Conservation (phyloP, 2,113 vertebrate genomes). For the Cyprinodon variegatus region DNA sequence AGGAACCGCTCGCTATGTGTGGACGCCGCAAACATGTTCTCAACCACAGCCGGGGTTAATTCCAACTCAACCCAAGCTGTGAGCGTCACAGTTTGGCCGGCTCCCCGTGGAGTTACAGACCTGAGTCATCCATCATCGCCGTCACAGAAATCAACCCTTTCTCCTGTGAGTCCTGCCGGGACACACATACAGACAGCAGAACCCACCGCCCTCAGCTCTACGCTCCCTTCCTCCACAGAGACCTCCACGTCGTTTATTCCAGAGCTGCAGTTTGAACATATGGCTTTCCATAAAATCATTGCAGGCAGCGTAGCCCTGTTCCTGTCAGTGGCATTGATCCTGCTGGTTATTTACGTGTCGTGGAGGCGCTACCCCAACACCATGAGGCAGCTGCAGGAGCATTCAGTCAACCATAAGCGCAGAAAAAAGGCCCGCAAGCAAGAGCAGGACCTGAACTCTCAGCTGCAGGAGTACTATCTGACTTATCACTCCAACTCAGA, state of each 20-base stretch:
- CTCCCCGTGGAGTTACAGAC: slow-evolving; percentile 67
- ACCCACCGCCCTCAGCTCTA: slow-evolving; percentile 33
- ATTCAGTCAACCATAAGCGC: slow-evolving; percentile 91
- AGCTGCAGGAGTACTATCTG: slow-evolving; percentile 98
- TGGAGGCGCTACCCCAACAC: slow-evolving; percentile 96
- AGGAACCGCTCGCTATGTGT: slow-evolving; percentile 87
- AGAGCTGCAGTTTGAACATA: slow-evolving; percentile 91
- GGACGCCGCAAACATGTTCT: slow-evolving; percentile 54
- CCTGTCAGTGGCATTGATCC: slow-evolving; percentile 93
- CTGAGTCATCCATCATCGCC: slow-evolving; percentile 74
- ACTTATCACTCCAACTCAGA: slow-evolving; percentile 97
- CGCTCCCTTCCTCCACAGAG: slow-evolving; percentile 36
- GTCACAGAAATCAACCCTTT: slow-evolving; percentile 76
- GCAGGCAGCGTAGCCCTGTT: slow-evolving; percentile 96
- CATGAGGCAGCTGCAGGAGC: slow-evolving; percentile 95
- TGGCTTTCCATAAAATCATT: slow-evolving; percentile 97
- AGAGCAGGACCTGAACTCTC: slow-evolving; percentile 92
- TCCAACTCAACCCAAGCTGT: slow-evolving; percentile 50
- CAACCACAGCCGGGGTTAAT: slow-evolving; percentile 38
- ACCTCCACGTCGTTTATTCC: slow-evolving; percentile 73
- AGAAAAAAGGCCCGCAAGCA: slow-evolving; percentile 91
- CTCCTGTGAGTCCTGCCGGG: slow-evolving; percentile 71
- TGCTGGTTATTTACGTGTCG: slow-evolving; percentile 95
- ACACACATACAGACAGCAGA: slow-evolving; percentile 57
- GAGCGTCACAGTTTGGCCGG: slow-evolving; percentile 72